These are phyloP conservation scores for Platycheirus rosarum DNA, from an alignment of 2,888 invertebrate species.

Conservation along the genomic window DNA sequence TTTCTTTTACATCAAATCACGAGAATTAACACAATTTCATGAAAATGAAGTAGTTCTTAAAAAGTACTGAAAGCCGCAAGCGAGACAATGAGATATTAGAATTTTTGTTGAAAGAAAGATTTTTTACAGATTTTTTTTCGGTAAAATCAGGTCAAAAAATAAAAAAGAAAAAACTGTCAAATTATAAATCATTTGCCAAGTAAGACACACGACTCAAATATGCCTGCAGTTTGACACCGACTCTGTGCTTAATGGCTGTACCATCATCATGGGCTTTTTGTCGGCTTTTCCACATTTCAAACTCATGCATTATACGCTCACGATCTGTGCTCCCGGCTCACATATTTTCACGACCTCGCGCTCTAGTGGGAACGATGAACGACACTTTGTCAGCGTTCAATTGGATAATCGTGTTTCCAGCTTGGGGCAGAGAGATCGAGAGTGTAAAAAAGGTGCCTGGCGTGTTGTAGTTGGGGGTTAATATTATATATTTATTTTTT, in stretches of 20 bases:
- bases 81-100: no score
- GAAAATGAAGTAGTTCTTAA: no score
- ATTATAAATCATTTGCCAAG: constrained; percentile 1
- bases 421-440: constrained; percentile 41
- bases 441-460: constrained; percentile 44
- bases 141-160: no score
- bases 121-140: no score
- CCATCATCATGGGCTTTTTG: constrained; percentile 37
- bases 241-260: constrained; percentile 11
- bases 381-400: constrained; percentile 72
- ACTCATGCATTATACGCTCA: constrained; percentile 24
- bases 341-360: constrained; percentile 64
- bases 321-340: constrained; percentile 43
- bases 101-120: no score
- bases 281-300: constrained; percentile 50
- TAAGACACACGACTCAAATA: constrained; percentile 63
- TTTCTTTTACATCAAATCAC: no score
- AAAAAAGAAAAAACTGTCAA: not conserved
- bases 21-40: no score
- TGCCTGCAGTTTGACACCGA: constrained; percentile 9
- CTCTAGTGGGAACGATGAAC: constrained; percentile 63
- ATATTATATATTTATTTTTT: constrained; percentile 4
- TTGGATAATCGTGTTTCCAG: constrained; percentile 72
- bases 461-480: constrained; percentile 11
- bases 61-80: no score